A percentile compares a stretch with the other conserved stretches of the same genome.
phyloP scores from a whole-genome alignment of 2,113 vertebrate genomes.

The Oryzias celebensis region DNA sequence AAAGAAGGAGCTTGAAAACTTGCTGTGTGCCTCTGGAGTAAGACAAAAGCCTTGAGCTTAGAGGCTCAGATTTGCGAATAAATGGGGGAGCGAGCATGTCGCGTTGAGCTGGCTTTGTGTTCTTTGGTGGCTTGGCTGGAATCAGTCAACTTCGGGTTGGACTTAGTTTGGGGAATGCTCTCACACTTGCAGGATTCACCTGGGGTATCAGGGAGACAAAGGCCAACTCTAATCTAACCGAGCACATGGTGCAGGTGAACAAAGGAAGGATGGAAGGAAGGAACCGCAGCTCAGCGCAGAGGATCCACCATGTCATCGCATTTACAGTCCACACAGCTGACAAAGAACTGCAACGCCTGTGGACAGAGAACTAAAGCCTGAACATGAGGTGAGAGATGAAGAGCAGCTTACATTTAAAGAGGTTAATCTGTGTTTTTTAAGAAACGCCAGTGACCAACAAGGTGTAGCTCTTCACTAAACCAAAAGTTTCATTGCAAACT shows the following conservation, averaged over 20 bases:
- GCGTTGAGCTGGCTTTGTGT: constrained; percentile 36
- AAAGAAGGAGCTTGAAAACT: constrained; percentile 29
- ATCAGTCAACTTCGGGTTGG: constrained; percentile 38
- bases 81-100: constrained; percentile 22
- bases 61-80: constrained; percentile 49
- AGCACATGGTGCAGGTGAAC: constrained; percentile 58
- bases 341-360: constrained; percentile 33
- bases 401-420: constrained; percentile 11
- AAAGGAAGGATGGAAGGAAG: constrained; percentile 28
- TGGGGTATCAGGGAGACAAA: constrained; percentile 39
- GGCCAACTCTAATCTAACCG: constrained; percentile 53
- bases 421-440: constrained; percentile 22
- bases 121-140: constrained; percentile 43
- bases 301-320: constrained; percentile 42
- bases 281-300: constrained; percentile 32
- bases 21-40: constrained; percentile 35
- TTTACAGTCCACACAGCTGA: constrained; percentile 39
- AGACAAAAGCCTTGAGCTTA: constrained; percentile 41
- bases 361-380: constrained; percentile 23
- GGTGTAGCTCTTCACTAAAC: constrained; percentile 7
- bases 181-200: constrained; percentile 34
- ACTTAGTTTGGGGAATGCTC: constrained; percentile 26
- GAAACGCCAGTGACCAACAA: constrained; percentile 21
- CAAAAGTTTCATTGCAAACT: constrained; percentile 18
- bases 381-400: neutral